Conservation (phyloP, 2,113 vertebrate species). For the Tyrannus savana region DNA sequence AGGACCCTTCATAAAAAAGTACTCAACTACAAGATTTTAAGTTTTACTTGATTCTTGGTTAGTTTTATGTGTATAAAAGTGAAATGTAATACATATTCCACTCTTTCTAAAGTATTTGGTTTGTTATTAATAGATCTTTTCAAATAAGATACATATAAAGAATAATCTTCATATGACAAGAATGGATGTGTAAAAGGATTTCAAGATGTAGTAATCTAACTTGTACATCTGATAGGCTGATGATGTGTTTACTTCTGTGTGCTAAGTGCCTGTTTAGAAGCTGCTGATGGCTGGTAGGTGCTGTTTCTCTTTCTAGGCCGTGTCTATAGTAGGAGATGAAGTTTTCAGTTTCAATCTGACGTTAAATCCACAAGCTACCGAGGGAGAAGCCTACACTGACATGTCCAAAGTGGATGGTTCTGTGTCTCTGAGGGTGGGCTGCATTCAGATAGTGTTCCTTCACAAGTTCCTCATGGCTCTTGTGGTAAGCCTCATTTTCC, state of each 20-base stretch:
- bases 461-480: conserved; percentile 92
- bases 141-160: neutral
- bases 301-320: conserved; percentile 78
- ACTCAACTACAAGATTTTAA: neutral
- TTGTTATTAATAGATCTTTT: neutral
- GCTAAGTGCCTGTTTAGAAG: neutral
- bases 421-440: conserved; percentile 87
- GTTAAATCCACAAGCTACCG: conserved; percentile 86
- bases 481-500: conserved; percentile 78
- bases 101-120: neutral
- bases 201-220: neutral
- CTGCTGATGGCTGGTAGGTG: neutral
- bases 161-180: neutral
- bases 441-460: conserved; percentile 93
- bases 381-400: conserved; percentile 85
- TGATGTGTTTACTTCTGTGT: neutral
- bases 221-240: neutral
- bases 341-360: conserved; percentile 92
- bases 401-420: conserved; percentile 90
- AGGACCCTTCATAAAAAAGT: conserved; percentile 91
- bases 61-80: neutral
- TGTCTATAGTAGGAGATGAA: conserved; percentile 94
- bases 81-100: neutral
- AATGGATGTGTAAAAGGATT: neutral
- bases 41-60: conserved; percentile 1